Conservation (phyloP, 2,113 vertebrate genomes). For the Siphamia tubifer region DNA sequence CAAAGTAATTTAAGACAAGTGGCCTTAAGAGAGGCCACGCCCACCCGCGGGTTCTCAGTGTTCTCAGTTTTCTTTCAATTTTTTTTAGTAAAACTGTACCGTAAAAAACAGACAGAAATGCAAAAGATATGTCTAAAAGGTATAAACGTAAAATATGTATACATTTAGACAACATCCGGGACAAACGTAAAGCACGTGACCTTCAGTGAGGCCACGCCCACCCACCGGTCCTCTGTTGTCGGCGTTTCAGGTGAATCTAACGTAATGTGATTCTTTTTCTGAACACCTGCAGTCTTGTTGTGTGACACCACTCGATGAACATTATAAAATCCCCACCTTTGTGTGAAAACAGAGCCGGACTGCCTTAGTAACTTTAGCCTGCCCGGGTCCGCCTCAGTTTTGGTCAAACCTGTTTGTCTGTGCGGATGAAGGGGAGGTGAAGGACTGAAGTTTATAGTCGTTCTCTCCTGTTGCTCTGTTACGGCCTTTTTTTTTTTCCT, state of each 20-base stretch:
- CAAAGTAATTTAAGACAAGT: too few species aligned
- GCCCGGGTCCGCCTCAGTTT: neutral
- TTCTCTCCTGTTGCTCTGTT: neutral
- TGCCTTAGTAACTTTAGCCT: neutral
- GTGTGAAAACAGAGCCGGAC: neutral
- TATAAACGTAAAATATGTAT: too few species aligned
- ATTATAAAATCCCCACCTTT: too few species aligned
- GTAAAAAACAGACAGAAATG: too few species aligned
- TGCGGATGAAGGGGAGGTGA: slow-evolving; percentile 7
- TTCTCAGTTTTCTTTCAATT: too few species aligned
- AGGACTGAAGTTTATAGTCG: neutral
- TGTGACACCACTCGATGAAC: too few species aligned
- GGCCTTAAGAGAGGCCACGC: too few species aligned
- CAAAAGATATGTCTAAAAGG: too few species aligned
- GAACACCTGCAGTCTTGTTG: too few species aligned
- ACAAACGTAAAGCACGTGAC: neutral
- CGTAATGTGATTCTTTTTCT: too few species aligned
- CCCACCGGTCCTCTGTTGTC: neutral
- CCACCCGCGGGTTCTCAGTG: too few species aligned
- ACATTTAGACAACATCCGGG: neutral
- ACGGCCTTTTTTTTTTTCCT: neutral
- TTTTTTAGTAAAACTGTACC: too few species aligned
- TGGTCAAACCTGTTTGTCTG: neutral
- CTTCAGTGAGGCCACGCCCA: slow-evolving; percentile 5
- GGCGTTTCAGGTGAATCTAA: neutral